Conservation (phyloP, 2,888 invertebrate species). For the Caenorhabditis doughertyi region DNA sequence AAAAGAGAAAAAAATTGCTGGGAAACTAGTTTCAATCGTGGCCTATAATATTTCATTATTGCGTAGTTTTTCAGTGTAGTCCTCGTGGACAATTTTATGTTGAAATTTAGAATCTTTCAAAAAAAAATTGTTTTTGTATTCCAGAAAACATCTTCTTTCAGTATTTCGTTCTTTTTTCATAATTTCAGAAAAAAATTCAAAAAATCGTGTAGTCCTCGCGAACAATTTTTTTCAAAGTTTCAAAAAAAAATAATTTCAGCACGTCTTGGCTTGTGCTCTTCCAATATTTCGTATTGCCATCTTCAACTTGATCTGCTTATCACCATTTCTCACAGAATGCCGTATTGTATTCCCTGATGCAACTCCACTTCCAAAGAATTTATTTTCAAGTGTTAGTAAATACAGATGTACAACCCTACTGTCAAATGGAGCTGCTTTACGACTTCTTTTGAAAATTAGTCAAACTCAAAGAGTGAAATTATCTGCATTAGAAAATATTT, state of each 20-base stretch:
- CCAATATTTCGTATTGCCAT: conserved; percentile 81
- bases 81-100: too few relatives aligned
- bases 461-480: conserved; percentile 74
- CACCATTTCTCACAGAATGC: conserved; percentile 78
- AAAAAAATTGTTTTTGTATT: too few relatives aligned
- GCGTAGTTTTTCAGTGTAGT: too few relatives aligned
- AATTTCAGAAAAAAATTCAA: too few relatives aligned
- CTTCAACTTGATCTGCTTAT: conserved; percentile 77
- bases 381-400: conserved; percentile 78
- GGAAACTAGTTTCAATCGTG: too few relatives aligned
- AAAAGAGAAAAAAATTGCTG: too few relatives aligned
- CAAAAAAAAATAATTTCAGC: conserved; percentile 53
- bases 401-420: conserved; percentile 76
- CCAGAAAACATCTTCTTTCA: too few relatives aligned
- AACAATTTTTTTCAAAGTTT: neutral
- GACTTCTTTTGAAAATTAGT: conserved; percentile 77
- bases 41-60: too few relatives aligned
- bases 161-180: too few relatives aligned
- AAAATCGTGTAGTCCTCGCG: too few relatives aligned
- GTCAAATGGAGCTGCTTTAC: conserved; percentile 79
- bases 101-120: too few relatives aligned
- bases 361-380: conserved; percentile 76
- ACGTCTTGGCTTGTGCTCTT: conserved; percentile 79
- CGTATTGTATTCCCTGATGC: conserved; percentile 81
- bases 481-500: conserved; percentile 76